Percentiles rank a stretch among this genome's conserved stretches.
These are phyloP conservation scores for Drosophila nasuta DNA, from an alignment of 1,140 invertebrate genomes.

Conservation along the genomic window DNA sequence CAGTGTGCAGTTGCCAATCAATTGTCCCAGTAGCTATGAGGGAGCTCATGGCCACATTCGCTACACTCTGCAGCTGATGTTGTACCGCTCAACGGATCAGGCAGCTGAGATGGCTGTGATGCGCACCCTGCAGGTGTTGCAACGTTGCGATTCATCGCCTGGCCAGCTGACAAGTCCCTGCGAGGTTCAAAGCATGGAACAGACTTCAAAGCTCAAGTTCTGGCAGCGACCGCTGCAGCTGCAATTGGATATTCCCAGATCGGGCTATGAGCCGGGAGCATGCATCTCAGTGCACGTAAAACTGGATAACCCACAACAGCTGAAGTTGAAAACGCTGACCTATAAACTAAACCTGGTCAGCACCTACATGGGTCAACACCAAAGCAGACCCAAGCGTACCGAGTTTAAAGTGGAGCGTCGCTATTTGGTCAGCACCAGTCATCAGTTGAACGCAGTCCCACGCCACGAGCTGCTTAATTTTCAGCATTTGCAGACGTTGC, in stretches of 20 bases:
- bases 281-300: constrained; percentile 67
- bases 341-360: constrained; percentile 84
- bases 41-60: constrained; percentile 89
- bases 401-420: constrained; percentile 76
- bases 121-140: constrained; percentile 88
- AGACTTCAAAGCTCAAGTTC: constrained; percentile 54
- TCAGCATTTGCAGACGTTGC: constrained; percentile 84
- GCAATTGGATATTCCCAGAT: constrained; percentile 61
- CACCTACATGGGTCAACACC: constrained; percentile 51
- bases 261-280: constrained; percentile 66
- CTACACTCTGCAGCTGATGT: constrained; percentile 88
- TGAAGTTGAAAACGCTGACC: constrained; percentile 85
- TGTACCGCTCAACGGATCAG: constrained; percentile 89
- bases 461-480: constrained; percentile 84
- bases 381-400: constrained; percentile 51
- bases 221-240: constrained; percentile 68
- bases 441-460: constrained; percentile 83
- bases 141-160: constrained; percentile 87
- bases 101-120: constrained; percentile 87
- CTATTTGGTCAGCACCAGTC: constrained; percentile 86
- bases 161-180: not conserved
- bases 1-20: constrained; percentile 86
- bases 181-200: constrained; percentile 46
- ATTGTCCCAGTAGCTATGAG: constrained; percentile 89
- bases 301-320: constrained; percentile 70